Evolutionary conservation across 1,140 invertebrate species (phyloP), one percentile per base, ranked within the genome.

Genomic region (Drosophila seguyi): DNA sequence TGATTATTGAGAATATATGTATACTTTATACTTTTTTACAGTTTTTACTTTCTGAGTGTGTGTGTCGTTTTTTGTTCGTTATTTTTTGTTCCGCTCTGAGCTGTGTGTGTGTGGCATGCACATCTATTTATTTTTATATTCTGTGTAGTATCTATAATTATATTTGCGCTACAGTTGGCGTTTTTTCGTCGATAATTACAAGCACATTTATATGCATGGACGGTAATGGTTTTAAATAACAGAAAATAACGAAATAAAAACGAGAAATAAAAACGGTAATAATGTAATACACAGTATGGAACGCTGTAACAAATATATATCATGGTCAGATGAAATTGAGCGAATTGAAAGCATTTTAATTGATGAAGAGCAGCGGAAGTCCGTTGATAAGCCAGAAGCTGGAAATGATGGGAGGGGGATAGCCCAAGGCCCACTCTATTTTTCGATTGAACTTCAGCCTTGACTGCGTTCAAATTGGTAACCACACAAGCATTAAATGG

Each of bases 161-260:
- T 79, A 57, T 69, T 71, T 76, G 62, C 53, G 79, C 75, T 69
- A 84, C 79, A 67, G 56, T 59, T 79, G 57, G 36, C 48, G 36
- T 22, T 36, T 22, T 22, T 22, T n/a, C 52, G 56, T 62, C 59
- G 65, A 69, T 68, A 81, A 71, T 79, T 82, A 73, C 84, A 88
- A 88, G 84, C 83, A 82, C 75, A 88, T 68, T 73, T 66, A 68
- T 65, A 83, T 76, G 83, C 66, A 69, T 79, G 63, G 53, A 39
- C 52, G 55, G 58, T 53, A 72, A 78, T 59, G 68, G 61, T 59
- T 57, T 59, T 56, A 76, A 60, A 16, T 52, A 58, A 79, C 41
- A 57, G 53, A 41, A 75, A 27, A 18, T 36, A 58, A 72, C 44
- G 57, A 57, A 42, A 75, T 27, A 84, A 57, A 39, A 68, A 59